Percentiles rank a stretch among this genome's conserved stretches.
phyloP scores from a whole-genome alignment of 2,113 vertebrate species.

The Larimichthys crocea region DNA sequence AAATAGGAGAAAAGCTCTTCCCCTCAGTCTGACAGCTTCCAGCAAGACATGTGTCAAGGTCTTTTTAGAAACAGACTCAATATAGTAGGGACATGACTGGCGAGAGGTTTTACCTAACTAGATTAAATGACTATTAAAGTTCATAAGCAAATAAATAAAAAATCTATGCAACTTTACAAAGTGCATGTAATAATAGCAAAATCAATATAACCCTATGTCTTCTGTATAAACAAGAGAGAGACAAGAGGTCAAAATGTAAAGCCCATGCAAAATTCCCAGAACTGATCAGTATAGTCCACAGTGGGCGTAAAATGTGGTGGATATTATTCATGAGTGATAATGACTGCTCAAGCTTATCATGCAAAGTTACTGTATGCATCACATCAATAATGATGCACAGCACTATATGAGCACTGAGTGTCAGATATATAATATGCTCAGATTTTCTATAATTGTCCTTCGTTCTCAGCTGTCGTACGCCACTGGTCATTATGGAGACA shows the following conservation, averaged over 20 bases:
- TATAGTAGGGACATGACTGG: slow-evolving; percentile 7
- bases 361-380: slow-evolving; percentile 19
- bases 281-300: slow-evolving; percentile 28
- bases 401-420: background rate
- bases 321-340: slow-evolving; percentile 56
- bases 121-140: slow-evolving; percentile 21
- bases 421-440: slow-evolving; percentile 14
- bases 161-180: slow-evolving; percentile 6
- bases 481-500: slow-evolving; percentile 53
- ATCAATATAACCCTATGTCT: slow-evolving; percentile 7
- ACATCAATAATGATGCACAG: slow-evolving; percentile 21
- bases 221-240: slow-evolving; percentile 34
- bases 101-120: slow-evolving; percentile 14
- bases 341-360: slow-evolving; percentile 35
- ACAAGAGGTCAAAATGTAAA: slow-evolving; percentile 49
- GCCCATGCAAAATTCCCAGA: slow-evolving; percentile 38
- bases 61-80: slow-evolving; percentile 43
- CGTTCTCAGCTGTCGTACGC: slow-evolving; percentile 7
- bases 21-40: slow-evolving; percentile 51
- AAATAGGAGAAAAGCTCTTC: slow-evolving; percentile 67
- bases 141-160: slow-evolving; percentile 1
- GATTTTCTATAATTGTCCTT: slow-evolving; percentile 37
- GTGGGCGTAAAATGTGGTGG: slow-evolving; percentile 22
- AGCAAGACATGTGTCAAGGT: slow-evolving; percentile 58
- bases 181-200: slow-evolving; percentile 12